Evolutionary conservation across 2,113 vertebrate genomes (phyloP), one percentile per base, ranked within the genome.

Genomic region (Oryzias curvinotus): DNA sequence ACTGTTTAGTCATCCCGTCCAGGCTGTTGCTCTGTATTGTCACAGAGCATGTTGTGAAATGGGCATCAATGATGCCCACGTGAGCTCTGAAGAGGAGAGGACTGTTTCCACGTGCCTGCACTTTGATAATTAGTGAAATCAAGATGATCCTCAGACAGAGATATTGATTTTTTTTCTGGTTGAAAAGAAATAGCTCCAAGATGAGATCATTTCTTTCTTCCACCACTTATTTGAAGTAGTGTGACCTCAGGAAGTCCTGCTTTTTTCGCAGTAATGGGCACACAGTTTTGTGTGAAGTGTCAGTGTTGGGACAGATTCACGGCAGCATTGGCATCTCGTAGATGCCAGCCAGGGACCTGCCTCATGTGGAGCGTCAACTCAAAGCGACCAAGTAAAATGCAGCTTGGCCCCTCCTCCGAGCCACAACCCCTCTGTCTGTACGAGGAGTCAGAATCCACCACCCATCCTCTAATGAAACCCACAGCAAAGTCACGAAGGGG

Each of bases 381-480:
- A 49, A 19, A 26, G 45, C 4, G 18, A 52, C 55, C 18, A 45
- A 61, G 19, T 18, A 13, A 15, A 68, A 21, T 47, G n/a, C 18
- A 44, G 18, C 46, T 47, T 6, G 44, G 55, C 50, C 26, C 71
- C 10, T 49, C 14, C 49, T 60, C 14, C 44, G 23, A 61, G 19
- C 14, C 26, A 57, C 62, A 12, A 21, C 41, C 19, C 12, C 19
- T 19, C 10, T 46, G 67, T 66, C 58, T 36, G 61, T 81, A 45
- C 66, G 13, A 15, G 28, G 6, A 62, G 52, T 51, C 65, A 19
- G 85, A 51, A 80, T 87, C 77, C 78, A 60, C 62, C 84, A 71
- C 60, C 5, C 15, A 1, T 57, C 52, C 14, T 65, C 83, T 87
- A 87, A 90, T 90, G 81, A 87, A 82, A 66, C 23, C 6, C 0